A percentile compares a stretch with the other conserved stretches of the same genome.
Conservation (phyloP, 92 coral and sea anemone genomes). For the Siderastrea radians region DNA sequence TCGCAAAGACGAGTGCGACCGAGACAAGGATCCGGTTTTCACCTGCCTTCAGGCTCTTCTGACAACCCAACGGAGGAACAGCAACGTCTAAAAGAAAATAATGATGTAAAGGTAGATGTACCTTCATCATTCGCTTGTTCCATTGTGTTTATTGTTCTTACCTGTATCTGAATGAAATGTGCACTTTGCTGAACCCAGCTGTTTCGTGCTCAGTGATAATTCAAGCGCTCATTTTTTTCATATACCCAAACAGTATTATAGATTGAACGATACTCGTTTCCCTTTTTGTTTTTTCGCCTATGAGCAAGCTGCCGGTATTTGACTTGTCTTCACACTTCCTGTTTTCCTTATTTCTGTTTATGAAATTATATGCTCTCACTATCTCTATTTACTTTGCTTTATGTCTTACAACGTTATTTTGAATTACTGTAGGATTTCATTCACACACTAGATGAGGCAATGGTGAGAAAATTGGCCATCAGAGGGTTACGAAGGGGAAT, state of each 20-base stretch:
- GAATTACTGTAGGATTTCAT: not conserved
- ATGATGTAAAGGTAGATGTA: slow-evolving; percentile 14
- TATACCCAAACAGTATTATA: no score
- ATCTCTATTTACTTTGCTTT: no score
- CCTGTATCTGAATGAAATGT: slow-evolving; percentile 1
- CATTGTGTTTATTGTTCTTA: not conserved
- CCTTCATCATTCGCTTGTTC: slow-evolving; percentile 10
- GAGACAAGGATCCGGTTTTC: slow-evolving; percentile 24
- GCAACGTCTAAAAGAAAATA: slow-evolving; percentile 7
- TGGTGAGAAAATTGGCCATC: not conserved
- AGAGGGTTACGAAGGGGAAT: not conserved
- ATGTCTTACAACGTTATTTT: no score
- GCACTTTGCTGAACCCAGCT: not conserved
- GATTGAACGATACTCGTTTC: no score
- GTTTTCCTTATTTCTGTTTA: no score
- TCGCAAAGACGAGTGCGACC: no score
- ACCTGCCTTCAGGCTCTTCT: slow-evolving; percentile 10
- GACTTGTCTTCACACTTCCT: no score
- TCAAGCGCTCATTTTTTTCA: no score
- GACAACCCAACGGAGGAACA: slow-evolving; percentile 28
- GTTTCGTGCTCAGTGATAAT: no score
- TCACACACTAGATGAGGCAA: not conserved
- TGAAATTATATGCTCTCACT: no score
- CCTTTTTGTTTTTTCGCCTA: no score
- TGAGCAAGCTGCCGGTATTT: no score